phyloP scores from a whole-genome alignment of 2,888 invertebrate species.

The Steinernema hermaphroditum region DNA sequence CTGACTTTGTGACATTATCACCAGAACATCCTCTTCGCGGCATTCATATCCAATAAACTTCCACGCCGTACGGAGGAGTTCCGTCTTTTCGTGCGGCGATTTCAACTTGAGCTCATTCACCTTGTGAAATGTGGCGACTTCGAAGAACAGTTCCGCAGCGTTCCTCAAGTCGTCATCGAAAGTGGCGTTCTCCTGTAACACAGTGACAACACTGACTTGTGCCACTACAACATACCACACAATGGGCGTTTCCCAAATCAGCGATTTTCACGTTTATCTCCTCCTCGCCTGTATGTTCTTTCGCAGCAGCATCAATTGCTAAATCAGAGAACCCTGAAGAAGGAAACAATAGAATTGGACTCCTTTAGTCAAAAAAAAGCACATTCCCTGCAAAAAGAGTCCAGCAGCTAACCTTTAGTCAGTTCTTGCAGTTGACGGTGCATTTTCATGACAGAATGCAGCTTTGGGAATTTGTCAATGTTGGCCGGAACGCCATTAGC shows the following conservation, averaged over 20 bases:
- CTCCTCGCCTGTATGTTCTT: neutral
- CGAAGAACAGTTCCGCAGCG: slow-evolving; percentile 99
- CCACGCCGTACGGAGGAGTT: too few relatives aligned
- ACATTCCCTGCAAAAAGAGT: too few relatives aligned
- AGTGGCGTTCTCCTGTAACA: slow-evolving; percentile 67
- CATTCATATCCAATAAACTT: too few relatives aligned
- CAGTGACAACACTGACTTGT: neutral
- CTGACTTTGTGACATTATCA: slow-evolving; percentile 71
- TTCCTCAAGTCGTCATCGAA: slow-evolving; percentile 99
- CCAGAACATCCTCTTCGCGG: slow-evolving; percentile 70
- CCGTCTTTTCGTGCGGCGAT: too few relatives aligned
- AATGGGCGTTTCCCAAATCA: slow-evolving; percentile 97
- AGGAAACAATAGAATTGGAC: too few relatives aligned
- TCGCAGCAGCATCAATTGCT: slow-evolving; percentile 8
- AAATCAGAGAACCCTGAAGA: neutral
- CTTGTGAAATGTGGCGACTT: too few relatives aligned
- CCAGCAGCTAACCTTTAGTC: neutral
- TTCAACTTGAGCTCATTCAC: too few relatives aligned
- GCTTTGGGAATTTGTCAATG: neutral
- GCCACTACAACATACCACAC: slow-evolving; percentile 73
- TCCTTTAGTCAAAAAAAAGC: too few relatives aligned
- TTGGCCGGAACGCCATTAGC: neutral
- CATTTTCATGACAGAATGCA: neutral
- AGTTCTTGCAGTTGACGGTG: slow-evolving; percentile 1
- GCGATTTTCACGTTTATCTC: slow-evolving; percentile 73